Evolutionary conservation across 2,113 vertebrate species (phyloP), one percentile per base, ranked within the genome.

Genomic region (Orientallactaga bullata): DNA sequence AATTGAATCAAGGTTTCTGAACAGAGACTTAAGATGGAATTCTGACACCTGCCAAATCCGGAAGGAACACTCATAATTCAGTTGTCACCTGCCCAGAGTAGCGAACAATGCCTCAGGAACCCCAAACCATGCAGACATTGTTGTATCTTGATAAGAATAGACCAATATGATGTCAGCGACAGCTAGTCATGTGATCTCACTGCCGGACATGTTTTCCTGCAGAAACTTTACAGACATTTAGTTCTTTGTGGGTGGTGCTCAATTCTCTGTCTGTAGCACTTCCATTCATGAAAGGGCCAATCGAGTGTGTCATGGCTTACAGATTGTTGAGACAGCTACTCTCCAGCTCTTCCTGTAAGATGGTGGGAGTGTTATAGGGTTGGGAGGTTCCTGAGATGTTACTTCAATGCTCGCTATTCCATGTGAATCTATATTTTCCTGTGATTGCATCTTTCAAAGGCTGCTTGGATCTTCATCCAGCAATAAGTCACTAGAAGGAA

Each of bases 1-100:
- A 94, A 88, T 26, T 61, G 60, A 86, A 80, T 74, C 35, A 69
- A 80, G 37, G 60, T 39, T 94, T 91, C 68, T 65, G 81, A 94
- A 93, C 32, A 80, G 47, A 80, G 61, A 78, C 30, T 73, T 96
- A 51, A 94, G 93, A 37, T 74, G 61, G 76, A 76, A 58, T 93
- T 94, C 42, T 77, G 68, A 91, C 60, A 77, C 42, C 81, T 94
- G 81, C 78, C 0, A 16, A 73, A 72, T 65, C 93, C 90, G 89
- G n/a, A 86, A 0, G 76, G 39, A 84, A 76, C 24, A 47, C 35
- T 90, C 80, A 91, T 77, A 71, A 92, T 66, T 92, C 35, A n/a
- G 5, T 80, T 86, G n/a, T 72, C 85, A 94, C 89, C 85, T 65
- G 15, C 63, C 79, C 39, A 20, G n/a, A 90, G 39, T 26, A 60